Conservation (phyloP, 2,797 vertebrate species). For the Chiloscyllium punctatum region DNA sequence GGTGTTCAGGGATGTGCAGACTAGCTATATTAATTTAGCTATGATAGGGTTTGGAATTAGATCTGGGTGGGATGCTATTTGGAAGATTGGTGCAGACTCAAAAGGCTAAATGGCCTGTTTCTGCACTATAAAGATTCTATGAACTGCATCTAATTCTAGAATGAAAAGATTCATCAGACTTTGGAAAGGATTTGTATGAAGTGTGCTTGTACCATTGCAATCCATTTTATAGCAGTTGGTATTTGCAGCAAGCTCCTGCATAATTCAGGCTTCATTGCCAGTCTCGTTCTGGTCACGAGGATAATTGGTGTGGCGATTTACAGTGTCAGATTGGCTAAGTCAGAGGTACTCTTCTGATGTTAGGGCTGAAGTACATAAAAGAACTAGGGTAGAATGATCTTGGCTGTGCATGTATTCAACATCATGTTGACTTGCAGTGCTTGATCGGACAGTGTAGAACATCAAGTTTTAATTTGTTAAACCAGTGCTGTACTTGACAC, state of each 20-base stretch:
- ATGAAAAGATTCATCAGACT: neutral
- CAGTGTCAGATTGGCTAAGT: neutral
- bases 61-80: too few species aligned
- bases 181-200: neutral
- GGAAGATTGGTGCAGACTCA: too few species aligned
- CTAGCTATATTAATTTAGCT: too few species aligned
- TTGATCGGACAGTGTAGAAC: too few species aligned
- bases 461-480: too few species aligned
- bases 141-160: neutral
- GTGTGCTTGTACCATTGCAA: neutral
- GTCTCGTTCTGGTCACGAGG: neutral
- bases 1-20: too few species aligned
- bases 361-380: neutral
- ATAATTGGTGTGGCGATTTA: neutral
- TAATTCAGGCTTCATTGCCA: neutral
- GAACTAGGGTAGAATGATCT: neutral
- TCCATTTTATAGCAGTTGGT: neutral
- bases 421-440: neutral
- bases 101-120: too few species aligned
- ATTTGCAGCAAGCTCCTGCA: neutral
- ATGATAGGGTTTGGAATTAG: too few species aligned
- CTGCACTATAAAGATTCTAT: too few species aligned
- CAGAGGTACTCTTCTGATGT: neutral
- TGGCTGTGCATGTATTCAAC: neutral
- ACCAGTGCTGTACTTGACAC: too few species aligned